Percentiles rank a stretch among this genome's conserved stretches.
Conservation (phyloP, 2,888 invertebrate species). For the Thysanoteuthis rhombus region DNA sequence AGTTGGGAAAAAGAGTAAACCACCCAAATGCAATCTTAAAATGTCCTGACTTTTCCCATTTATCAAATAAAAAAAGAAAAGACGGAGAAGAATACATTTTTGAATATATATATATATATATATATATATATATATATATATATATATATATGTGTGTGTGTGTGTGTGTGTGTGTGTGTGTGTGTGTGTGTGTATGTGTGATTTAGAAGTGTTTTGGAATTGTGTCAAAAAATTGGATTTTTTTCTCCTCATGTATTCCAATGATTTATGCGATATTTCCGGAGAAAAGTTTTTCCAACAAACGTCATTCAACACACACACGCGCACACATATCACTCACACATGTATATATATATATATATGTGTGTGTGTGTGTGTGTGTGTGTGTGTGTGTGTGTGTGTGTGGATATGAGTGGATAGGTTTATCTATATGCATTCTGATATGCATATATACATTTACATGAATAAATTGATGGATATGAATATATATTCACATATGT, state of each 20-base stretch:
- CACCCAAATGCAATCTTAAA: neutral
- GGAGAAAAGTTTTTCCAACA: neutral
- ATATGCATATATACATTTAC: neutral
- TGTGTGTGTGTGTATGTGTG: too few species aligned
- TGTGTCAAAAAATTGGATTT: conserved; percentile 12
- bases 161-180: too few species aligned
- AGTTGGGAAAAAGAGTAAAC: neutral
- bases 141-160: too few species aligned
- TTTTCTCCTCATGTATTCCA: neutral
- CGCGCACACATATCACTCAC: neutral
- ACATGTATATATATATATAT: neutral
- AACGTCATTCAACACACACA: neutral
- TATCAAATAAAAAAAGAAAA: neutral
- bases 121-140: too few species aligned
- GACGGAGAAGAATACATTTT: too few species aligned
- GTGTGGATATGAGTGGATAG: neutral
- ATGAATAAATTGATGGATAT: neutral
- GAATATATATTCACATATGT: neutral
- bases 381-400: too few species aligned
- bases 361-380: too few species aligned
- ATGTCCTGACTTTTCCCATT: neutral
- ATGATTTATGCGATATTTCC: neutral
- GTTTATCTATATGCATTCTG: neutral
- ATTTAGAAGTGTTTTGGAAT: neutral
- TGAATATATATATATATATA: too few species aligned